Base-by-base conservation (phyloP, 2,113 vertebrate genomes). In the Megaleporinus macrocephalus region DNA sequence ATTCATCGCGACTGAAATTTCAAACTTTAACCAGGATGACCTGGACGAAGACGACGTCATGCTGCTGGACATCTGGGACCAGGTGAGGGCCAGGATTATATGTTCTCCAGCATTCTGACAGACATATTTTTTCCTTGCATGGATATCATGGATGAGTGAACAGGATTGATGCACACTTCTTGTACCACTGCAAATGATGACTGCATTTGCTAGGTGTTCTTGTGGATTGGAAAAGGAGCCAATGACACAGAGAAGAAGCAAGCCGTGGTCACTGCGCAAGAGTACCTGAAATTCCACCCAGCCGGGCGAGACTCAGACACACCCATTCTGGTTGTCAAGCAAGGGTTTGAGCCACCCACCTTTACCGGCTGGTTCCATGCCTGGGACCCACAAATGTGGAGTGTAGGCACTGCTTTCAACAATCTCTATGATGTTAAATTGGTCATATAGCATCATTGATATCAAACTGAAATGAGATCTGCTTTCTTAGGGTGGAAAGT, bases 291-390 rank as follows among this genome's bases (percentile, higher is more conserved):
- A 78, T 93, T 71, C 61, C 91, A 97, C 85, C 96, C 96, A 5
- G 90, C 95, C 0, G 89, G 91, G 14, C 93, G 96, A 0, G 95
- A 96, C 81, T 80, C 74, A 0, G 84, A 93, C 14, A 96, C 95
- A 0, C 95, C 95, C 81, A 94, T 97, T 82, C 83, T 96, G 0
- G 84, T 96, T 84, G 94, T 97, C 87, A 97, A 96, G 83, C 95
- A 97, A 87, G 95, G 94, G n/a, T 77, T 91, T 0, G 96, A 97
- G 83, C 96, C 96, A 7, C 94, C 95, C 2, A 97, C 90, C 10
- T 97, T 97, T 89, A 97, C 95, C 0, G 96, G 96, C 83, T 97
- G 96, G 96, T 97, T 97, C 82, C 83, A 92, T 33, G 95, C 95
- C 24, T 97, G 96, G 96, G 95, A 97, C 36, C 89, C 95, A 76